Conservation (phyloP, 1,140 invertebrate genomes). For the Drosophila lowei region DNA sequence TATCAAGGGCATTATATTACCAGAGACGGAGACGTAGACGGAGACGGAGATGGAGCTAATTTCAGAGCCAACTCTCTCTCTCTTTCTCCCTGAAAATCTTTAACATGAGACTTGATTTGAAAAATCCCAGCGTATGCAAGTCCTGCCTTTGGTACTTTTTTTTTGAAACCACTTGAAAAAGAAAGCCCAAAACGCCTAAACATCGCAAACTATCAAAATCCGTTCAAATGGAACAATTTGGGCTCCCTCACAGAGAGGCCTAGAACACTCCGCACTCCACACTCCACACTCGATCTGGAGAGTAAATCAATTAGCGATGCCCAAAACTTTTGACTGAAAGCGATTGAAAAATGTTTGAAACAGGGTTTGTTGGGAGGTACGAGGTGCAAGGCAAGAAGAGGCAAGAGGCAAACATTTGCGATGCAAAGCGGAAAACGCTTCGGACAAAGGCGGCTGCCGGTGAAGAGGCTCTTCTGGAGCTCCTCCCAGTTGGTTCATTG, state of each 20-base stretch:
- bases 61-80: constrained; percentile 21
- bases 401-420: constrained; percentile 5
- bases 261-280: background rate
- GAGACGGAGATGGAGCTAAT: constrained; percentile 44
- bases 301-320: constrained; percentile 67
- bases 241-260: no score
- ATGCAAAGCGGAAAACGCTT: background rate
- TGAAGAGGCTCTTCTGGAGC: constrained; percentile 29
- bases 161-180: constrained; percentile 14
- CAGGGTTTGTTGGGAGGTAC: constrained; percentile 25
- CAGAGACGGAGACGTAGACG: constrained; percentile 22
- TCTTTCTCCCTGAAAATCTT: background rate
- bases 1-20: constrained; percentile 58
- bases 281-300: constrained; percentile 8
- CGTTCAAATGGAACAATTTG: constrained; percentile 6
- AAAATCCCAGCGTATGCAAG: background rate
- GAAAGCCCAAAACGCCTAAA: constrained; percentile 3
- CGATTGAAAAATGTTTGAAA: constrained; percentile 54
- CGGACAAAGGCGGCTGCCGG: constrained; percentile 2
- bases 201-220: constrained; percentile 8
- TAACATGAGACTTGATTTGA: constrained; percentile 25
- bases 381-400: constrained; percentile 16
- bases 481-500: constrained; percentile 34
- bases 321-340: constrained; percentile 52
- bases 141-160: background rate